Base-by-base conservation (phyloP, 2,888 invertebrate species). In the Mythimna ferrago region DNA sequence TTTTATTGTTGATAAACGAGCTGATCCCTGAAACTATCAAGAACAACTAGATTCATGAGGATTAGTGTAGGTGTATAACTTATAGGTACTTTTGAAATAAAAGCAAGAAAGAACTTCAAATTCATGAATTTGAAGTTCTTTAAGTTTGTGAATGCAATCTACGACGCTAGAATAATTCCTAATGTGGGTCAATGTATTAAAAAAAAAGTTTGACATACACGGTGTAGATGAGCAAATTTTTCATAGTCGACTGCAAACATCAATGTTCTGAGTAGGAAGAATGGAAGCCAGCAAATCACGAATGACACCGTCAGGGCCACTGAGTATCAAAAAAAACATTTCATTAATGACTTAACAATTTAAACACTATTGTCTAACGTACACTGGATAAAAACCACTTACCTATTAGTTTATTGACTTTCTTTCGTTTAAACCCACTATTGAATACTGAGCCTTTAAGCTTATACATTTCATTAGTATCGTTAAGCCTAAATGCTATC, bases 251-350 rank as follows among this genome's bases (percentile, higher is more conserved):
- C 83, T 2, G 85, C 78, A 84, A 91, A 90, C 72, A 93, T 85
- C n/a, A 92, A 58, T 41, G 93, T 82, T 51, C 94, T 86, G 66
- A 93, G 76, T 10, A 83, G 80, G 85, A 94, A 94, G 86, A 90
- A 94, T 38, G 95, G 95, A 69, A 94, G 83, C 95, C 95, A 95
- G 88, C 95, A 95, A 44, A 93, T 86, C 80, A 95, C 85, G 86
- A 95, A 95, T 5, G 95, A 94, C 81, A 93, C 83, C 87, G 95
- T 95, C 89, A 95, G 87, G 71, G 93, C 94, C 90, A 93, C 95
- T 95, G 91, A 88, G 93, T 85, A 88, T 75, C 60, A 75, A 80
- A 79, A 76, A 73, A 26, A 38, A 67, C 14, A 67, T 26, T 41
- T 66, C 2, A 56, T 14, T 53, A 48, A 53, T 26, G 2, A 19